Base-by-base conservation (phyloP, 1,140 invertebrate genomes). In the Meteorus sp. region DNA sequence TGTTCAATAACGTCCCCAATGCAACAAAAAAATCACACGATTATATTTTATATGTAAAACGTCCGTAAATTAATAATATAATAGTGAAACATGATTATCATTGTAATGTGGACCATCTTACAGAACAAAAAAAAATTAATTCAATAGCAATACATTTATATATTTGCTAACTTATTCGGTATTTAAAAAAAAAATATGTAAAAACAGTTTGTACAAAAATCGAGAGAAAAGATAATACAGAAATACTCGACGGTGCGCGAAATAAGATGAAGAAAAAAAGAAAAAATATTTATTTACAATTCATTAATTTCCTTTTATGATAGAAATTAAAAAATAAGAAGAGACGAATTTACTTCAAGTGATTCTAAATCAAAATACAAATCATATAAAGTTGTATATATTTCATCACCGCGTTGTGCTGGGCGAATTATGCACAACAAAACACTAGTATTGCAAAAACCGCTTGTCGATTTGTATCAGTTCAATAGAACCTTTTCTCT, bases 131-230 rank as follows among this genome's bases (percentile, higher is more conserved):
- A 27, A 37, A 60, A n/a, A n/a, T 60, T 64, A 69, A 53, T 55
- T 25, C 27, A 59, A 53, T 43, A 27, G 39, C 41, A 33, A 41
- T 51, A 8, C 19, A 56, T 39, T 44, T 31, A 31, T 54, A 60
- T 61, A 57, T 60, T 56, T 54, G 39, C 53, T 67, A 63, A 68
- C 63, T 64, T 68, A 67, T 22, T 44, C 56, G 27, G 50, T 54
- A 54, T 56, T n/a, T n/a, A n/a, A n/a, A n/a, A n/a, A n/a, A 62
- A 58, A 53, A 59, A 60, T 71, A 72, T 73, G 67, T 79, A 77
- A 77, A 78, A 77, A 77, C 72, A 77, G 70, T 79, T 78, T 79
- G 76, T 78, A 79, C 77, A 79, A 78, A 71, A 76, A 69, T 71
- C 64, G 74, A 74, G 70, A 76, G 74, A 76, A 75, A 75, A 73